These are phyloP conservation scores for Merodon equestris DNA, from an alignment of 2,888 invertebrate species.

Conservation along the genomic window DNA sequence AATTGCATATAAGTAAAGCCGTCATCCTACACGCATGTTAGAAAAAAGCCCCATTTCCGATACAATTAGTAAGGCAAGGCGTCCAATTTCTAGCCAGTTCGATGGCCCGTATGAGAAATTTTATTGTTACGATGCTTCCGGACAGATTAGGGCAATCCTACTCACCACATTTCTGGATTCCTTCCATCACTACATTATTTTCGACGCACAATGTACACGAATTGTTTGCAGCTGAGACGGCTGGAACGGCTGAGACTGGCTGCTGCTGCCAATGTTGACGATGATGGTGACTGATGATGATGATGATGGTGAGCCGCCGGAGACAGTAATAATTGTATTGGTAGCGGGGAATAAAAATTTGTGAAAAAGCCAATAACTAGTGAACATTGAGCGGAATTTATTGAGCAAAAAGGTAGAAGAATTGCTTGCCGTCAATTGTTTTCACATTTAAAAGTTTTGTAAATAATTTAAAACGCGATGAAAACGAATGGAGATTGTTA, in stretches of 20 bases:
- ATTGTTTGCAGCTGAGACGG: conserved; percentile 18
- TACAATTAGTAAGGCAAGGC: conserved; percentile 12
- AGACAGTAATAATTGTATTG: conserved; percentile 6
- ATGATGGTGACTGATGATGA: conserved; percentile 3
- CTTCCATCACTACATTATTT: conserved; percentile 65
- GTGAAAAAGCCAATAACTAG: conserved; percentile 40
- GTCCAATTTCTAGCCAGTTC: conserved; percentile 1
- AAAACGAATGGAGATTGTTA: conserved; percentile 1
- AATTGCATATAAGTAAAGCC: conserved; percentile 71
- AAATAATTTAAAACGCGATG: conserved; percentile 11
- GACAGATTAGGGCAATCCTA: conserved; percentile 4
- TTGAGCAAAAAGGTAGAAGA: conserved; percentile 4
- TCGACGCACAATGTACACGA: conserved; percentile 36
- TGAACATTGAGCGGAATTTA: conserved; percentile 38
- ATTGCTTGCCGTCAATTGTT: too few relatives aligned
- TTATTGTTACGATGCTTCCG: conserved; percentile 9
- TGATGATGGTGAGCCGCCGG: conserved; percentile 1
- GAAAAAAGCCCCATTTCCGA: conserved; percentile 39
- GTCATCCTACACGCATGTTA: conserved; percentile 59
- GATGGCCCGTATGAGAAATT: conserved; percentile 30
- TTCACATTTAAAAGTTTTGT: not conserved
- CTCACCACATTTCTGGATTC: conserved; percentile 59
- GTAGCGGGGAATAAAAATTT: conserved; percentile 32
- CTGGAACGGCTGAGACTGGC: conserved; percentile 30
- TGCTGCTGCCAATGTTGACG: conserved; percentile 25